A percentile compares a stretch with the other conserved stretches of the same genome.
These are phyloP conservation scores for Myodes glareolus DNA, from an alignment of 2,113 vertebrate species.

Conservation along the genomic window DNA sequence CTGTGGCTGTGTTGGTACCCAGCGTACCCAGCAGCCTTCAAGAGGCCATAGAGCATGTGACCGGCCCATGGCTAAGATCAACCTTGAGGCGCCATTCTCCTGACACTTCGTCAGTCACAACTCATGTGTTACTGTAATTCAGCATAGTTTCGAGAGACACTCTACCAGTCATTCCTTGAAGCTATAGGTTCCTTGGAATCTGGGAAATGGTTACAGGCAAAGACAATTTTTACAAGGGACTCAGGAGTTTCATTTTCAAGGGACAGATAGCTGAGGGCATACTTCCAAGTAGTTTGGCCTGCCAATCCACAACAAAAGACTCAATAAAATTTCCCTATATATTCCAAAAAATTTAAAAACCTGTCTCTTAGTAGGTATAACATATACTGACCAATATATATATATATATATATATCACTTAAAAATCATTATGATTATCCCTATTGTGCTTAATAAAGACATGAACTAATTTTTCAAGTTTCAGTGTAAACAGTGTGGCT, in stretches of 20 bases:
- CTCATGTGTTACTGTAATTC: neutral
- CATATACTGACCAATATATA: neutral
- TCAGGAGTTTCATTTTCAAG: neutral
- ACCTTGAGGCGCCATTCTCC: neutral
- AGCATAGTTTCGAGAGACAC: neutral
- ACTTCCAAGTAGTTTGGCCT: neutral
- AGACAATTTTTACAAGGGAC: neutral
- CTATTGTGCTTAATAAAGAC: constrained; percentile 54
- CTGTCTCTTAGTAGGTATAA: neutral
- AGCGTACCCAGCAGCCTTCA: neutral
- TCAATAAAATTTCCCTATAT: neutral
- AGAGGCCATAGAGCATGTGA: neutral
- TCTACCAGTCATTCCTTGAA: neutral
- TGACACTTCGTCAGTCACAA: neutral
- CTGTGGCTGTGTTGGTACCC: neutral
- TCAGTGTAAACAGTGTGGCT: constrained; percentile 60
- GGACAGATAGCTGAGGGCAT: neutral
- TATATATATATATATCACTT: too few relatives aligned
- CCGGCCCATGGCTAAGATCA: neutral
- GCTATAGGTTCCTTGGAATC: neutral
- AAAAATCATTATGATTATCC: constrained; percentile 49
- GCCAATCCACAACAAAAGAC: neutral
- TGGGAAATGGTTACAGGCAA: neutral
- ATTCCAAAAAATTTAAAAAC: constrained; percentile 36
- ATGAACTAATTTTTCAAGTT: constrained; percentile 60